Base-by-base conservation (phyloP, 1,140 invertebrate genomes). In the Drosophila funebris region DNA sequence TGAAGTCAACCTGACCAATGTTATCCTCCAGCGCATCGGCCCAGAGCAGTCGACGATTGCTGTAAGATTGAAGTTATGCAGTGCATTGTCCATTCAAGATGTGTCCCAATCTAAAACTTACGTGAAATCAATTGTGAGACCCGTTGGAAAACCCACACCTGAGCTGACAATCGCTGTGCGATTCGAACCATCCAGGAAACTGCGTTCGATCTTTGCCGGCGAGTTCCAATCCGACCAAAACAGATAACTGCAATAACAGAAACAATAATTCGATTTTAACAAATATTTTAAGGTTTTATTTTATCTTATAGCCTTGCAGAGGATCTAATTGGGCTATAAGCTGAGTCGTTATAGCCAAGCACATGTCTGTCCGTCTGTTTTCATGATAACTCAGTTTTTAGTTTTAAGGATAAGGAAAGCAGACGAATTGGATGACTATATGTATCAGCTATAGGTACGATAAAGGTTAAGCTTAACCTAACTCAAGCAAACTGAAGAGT, bases 151-250 rank as follows among this genome's bases (percentile, higher is more conserved):
- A 13, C 95, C 95, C 1, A 99, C 91, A 76, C 97, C 95, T 3
- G 94, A 94, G 6, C 94, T 94, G 0, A 99, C 93, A 36, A 99
- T 95, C 0, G 94, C 92, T 56, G 93, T 94, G 27, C 97, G 93
- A 62, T 94, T 93, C 0, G 94, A 94, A 0, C 98, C 98, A 92
- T 99, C 98, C 80, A 99, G 92, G 43, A 93, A 94, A 14, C 96
- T 94, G 41, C 97, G 93, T 92, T 98, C 97, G 68, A 99, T 98
- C 76, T 95, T 95, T 0, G 97, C 95, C 4, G 88, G 92, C 72
- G 96, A 93, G 20, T 96, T 96, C 96, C 97, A 98, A 87, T 99
- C 97, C 1, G 96, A 96, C 97, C 98, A 98, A 90, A 97, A 98
- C 9, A 98, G 90, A 67, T 95, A 97, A 2, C 95, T 96, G 20